Percentiles rank a stretch among this genome's conserved stretches.
phyloP scores from a whole-genome alignment of 2,888 invertebrate species.

The Aleiodes leptofemur region DNA sequence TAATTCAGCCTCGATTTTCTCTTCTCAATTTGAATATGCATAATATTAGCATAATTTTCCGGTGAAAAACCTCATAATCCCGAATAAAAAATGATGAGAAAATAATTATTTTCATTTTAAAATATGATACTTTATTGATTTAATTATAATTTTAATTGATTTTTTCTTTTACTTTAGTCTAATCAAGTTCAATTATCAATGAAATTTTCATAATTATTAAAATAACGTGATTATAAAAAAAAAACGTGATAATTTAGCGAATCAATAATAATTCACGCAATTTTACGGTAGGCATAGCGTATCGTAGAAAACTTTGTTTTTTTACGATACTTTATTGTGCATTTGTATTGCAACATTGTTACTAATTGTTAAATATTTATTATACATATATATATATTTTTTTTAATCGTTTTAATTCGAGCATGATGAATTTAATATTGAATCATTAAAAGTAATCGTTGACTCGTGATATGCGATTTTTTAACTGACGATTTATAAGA shows the following conservation, averaged over 20 bases:
- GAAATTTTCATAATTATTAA: not conserved
- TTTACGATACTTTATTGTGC: slow-evolving; percentile 58
- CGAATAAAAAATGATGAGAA: too few relatives aligned
- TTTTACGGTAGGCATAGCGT: slow-evolving; percentile 48
- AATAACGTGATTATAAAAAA: not conserved
- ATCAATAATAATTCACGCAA: slow-evolving; percentile 25
- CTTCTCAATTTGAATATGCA: too few relatives aligned
- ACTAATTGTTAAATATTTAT: slow-evolving; percentile 29
- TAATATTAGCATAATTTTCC: too few relatives aligned
- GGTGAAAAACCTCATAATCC: too few relatives aligned
- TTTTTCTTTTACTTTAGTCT: not conserved
- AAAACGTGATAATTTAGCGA: not conserved
- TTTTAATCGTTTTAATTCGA: not conserved
- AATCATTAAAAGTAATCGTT: not conserved
- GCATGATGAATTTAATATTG: slow-evolving; percentile 42
- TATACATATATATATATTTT: not conserved
- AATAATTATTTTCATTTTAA: too few relatives aligned
- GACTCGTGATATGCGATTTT: slow-evolving; percentile 5
- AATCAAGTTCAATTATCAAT: not conserved
- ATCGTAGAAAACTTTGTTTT: slow-evolving; percentile 43
- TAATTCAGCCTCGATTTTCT: too few relatives aligned
- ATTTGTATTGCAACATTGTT: slow-evolving; percentile 57
- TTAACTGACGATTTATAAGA: slow-evolving; percentile 37
- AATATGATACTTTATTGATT: not conserved
- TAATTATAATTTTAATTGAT: not conserved